Evolutionary conservation across 2,113 vertebrate species (phyloP), one percentile per base, ranked within the genome.

Genomic region (Octodon degus): DNA sequence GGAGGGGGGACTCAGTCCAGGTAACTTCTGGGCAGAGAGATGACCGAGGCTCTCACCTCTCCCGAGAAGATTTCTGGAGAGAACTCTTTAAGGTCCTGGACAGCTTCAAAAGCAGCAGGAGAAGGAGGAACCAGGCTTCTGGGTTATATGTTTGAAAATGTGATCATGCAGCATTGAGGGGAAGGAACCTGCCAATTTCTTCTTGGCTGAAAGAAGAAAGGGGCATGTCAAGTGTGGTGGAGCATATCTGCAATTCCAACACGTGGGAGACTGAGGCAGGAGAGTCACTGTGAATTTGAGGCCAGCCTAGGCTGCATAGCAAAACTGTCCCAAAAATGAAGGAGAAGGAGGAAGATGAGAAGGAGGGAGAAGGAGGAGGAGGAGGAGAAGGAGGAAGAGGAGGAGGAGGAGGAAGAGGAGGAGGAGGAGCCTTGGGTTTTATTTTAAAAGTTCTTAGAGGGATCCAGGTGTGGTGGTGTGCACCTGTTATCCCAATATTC

Each of bases 91-190:
- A 94, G 80, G 30, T 85, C 62, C 74, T n/a, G n/a, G 84, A 97
- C 92, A 97, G 95, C 89, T 94, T 89, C 86, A 86, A 24, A 50
- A 72, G 30, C 95, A 97, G 95, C 90, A 79, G 80, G 50, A 82
- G 67, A 34, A 94, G 91, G 53, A 86, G 74, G 85, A 43, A 0
- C 17, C 1, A 37, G 70, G 50, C 65, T 85, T 43, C 82, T 47
- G 30, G 70, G 62, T 65, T 65, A 53, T 58, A 19, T 40, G 68
- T 90, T 60, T 65, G 19, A 30, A 12, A 9, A 30, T 20, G 19
- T 16, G 53, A 81, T 77, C 34, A 10, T 40, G 43, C 40, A 37
- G 72, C 20, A 10, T 74, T 65, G 2, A 7, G 16, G 12, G 13
- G 32, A 12, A 32, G 65, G 43, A 32, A 47, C 11, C 4, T 20